A percentile compares a stretch with the other conserved stretches of the same genome.
Conservation (phyloP, 2,797 vertebrate genomes). For the Brachyalestes nurse region DNA sequence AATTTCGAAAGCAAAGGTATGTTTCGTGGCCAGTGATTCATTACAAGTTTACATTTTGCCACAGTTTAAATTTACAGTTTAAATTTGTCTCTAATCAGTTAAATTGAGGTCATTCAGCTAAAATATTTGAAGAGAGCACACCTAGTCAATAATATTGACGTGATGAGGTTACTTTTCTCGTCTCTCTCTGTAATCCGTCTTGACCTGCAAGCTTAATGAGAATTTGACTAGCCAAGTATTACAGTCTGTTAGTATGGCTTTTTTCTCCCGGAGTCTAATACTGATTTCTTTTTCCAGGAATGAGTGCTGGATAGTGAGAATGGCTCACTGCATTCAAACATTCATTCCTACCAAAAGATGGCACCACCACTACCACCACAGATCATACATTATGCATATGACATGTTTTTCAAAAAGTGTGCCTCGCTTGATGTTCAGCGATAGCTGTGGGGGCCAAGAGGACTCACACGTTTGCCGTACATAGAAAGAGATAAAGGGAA, state of each 20-base stretch:
- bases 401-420: slow-evolving; percentile 25
- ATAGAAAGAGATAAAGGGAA: slow-evolving; percentile 28
- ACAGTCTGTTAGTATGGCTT: neutral
- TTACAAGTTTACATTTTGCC: neutral
- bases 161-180: slow-evolving; percentile 6
- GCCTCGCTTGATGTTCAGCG: slow-evolving; percentile 16
- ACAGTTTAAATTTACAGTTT: neutral
- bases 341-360: neutral
- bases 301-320: neutral
- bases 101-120: neutral
- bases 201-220: slow-evolving; percentile 24
- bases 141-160: slow-evolving; percentile 41
- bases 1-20: neutral
- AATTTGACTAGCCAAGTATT: slow-evolving; percentile 24
- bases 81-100: neutral
- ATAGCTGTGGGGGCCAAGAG: neutral
- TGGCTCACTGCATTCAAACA: neutral
- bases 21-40: neutral
- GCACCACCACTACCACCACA: neutral
- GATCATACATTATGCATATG: slow-evolving; percentile 7
- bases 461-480: slow-evolving; percentile 28
- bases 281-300: neutral
- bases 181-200: slow-evolving; percentile 20
- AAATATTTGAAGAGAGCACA: neutral
- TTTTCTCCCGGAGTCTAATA: slow-evolving; percentile 7